These are phyloP conservation scores for Eupeodes corollae DNA, from an alignment of 1,140 invertebrate genomes.

Conservation along the genomic window DNA sequence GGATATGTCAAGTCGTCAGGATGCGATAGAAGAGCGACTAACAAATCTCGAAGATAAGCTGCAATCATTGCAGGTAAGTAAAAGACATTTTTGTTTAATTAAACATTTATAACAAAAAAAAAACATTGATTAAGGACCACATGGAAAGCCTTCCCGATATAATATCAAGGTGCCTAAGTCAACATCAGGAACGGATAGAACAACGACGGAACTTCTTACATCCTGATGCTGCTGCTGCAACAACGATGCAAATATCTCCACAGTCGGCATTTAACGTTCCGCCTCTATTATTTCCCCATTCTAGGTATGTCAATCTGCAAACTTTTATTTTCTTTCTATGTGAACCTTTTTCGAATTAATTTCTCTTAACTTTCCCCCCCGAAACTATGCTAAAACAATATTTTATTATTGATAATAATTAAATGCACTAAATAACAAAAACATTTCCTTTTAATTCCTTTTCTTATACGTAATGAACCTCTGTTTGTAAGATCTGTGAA, in stretches of 20 bases:
- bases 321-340: background rate
- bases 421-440: too few species aligned
- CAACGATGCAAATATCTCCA: constrained; percentile 27
- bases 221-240: constrained; percentile 63
- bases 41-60: constrained; percentile 80
- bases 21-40: constrained; percentile 77
- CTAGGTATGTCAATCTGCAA: constrained; percentile 22
- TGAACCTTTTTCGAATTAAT: background rate
- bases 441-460: too few species aligned
- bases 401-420: too few species aligned
- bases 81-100: background rate
- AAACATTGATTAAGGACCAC: constrained; percentile 19
- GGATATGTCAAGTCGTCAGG: constrained; percentile 86
- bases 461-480: too few species aligned
- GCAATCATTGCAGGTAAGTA: constrained; percentile 52
- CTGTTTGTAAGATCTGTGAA: too few species aligned
- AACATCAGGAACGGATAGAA: constrained; percentile 55
- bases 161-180: constrained; percentile 58
- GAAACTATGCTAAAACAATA: too few species aligned
- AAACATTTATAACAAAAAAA: background rate
- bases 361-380: too few species aligned
- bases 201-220: constrained; percentile 73
- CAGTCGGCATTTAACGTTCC: constrained; percentile 36
- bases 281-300: constrained; percentile 37
- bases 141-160: constrained; percentile 73